These are phyloP conservation scores for Callithrix jacchus DNA, from an alignment of 2,113 vertebrate species.

Conservation along the genomic window DNA sequence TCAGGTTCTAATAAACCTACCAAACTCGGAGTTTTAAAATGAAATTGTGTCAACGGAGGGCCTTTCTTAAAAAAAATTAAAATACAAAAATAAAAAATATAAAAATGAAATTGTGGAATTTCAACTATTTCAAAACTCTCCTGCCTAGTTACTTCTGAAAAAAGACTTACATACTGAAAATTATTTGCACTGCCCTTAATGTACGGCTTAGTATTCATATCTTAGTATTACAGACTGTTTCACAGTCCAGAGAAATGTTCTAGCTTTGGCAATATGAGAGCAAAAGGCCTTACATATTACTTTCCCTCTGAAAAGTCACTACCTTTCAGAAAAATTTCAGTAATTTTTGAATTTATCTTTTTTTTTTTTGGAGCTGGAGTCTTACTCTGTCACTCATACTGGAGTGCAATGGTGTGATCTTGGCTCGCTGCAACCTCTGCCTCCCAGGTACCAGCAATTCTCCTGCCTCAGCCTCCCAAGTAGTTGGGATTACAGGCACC, in stretches of 20 bases:
- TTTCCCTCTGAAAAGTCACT: neutral
- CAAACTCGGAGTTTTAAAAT: neutral
- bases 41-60: neutral
- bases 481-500: no score
- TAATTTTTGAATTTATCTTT: neutral
- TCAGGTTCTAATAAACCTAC: neutral
- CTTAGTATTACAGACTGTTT: neutral
- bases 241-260: neutral
- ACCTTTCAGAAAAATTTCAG: neutral
- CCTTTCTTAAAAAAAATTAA: no score
- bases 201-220: neutral
- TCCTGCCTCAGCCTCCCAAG: no score
- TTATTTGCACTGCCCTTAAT: neutral
- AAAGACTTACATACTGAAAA: slow-evolving; percentile 7
- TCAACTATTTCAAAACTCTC: neutral
- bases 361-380: no score
- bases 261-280: neutral
- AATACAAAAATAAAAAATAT: no score
- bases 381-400: no score
- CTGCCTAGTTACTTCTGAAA: slow-evolving; percentile 15
- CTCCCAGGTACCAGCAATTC: no score
- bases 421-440: no score
- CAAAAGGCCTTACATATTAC: neutral
- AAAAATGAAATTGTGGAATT: neutral
- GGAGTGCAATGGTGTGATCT: no score